These are phyloP conservation scores for Thermophis baileyi DNA, from an alignment of 2,113 vertebrate species.

Conservation along the genomic window DNA sequence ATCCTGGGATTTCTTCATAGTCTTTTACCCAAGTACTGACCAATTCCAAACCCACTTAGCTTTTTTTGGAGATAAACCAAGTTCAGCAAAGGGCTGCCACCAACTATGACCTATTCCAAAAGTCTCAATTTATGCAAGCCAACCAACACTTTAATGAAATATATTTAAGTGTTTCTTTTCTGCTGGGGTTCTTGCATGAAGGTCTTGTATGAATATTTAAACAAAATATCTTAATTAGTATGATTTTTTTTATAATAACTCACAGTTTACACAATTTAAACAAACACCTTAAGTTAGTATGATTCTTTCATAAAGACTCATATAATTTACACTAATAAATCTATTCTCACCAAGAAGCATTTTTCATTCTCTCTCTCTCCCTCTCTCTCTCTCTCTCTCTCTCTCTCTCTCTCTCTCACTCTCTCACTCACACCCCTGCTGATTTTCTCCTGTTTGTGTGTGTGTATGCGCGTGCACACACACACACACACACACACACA, in stretches of 20 bases:
- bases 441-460: too few species aligned
- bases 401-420: too few species aligned
- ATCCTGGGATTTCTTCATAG: not conserved
- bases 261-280: slow-evolving; percentile 3
- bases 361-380: not conserved
- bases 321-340: slow-evolving; percentile 23
- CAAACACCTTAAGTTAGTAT: not conserved
- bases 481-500: rapidly evolving
- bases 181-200: not conserved
- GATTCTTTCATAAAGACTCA: not conserved
- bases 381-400: not conserved
- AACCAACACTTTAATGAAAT: not conserved
- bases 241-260: not conserved
- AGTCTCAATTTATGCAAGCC: slow-evolving; percentile 2
- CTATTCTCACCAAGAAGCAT: not conserved
- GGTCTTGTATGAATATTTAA: not conserved
- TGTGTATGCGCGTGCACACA: too few species aligned
- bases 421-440: too few species aligned
- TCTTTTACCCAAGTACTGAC: not conserved
- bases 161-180: not conserved
- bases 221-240: not conserved
- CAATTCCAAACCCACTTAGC: not conserved
- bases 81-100: not conserved
- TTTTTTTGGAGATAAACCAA: not conserved
- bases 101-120: not conserved